Evolutionary conservation across 2,797 vertebrate genomes (phyloP).

Genomic region (Zalophus californianus): DNA sequence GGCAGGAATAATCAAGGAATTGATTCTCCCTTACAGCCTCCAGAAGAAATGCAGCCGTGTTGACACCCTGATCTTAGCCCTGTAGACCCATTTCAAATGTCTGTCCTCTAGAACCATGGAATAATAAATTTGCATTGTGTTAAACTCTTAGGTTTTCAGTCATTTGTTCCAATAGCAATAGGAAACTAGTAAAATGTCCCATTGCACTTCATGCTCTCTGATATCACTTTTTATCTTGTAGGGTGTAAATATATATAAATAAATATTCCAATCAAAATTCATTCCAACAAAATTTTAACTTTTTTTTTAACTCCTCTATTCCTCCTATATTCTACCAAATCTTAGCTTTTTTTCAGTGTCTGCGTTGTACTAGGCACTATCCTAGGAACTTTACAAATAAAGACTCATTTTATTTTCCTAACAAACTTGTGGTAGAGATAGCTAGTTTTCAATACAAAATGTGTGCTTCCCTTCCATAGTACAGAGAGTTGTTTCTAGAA

Average conservation of each 20-base stretch:
- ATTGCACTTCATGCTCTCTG: neutral
- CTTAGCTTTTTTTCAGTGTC: neutral
- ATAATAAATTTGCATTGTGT: neutral
- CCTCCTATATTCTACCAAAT: neutral
- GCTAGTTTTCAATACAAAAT: neutral
- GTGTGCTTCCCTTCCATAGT: neutral
- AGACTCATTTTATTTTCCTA: neutral
- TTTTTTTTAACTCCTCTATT: neutral
- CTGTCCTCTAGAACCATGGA: neutral
- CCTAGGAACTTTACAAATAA: neutral
- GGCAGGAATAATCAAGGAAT: neutral
- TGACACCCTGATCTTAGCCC: neutral
- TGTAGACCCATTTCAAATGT: neutral
- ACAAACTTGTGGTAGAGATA: neutral
- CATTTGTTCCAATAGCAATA: neutral
- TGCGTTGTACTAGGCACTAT: neutral
- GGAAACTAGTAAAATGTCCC: neutral
- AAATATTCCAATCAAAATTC: neutral
- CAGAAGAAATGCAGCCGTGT: neutral
- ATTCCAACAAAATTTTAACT: neutral
- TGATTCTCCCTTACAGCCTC: neutral
- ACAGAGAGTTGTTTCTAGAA: neutral
- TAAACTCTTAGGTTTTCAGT: neutral
- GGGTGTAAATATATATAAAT: neutral
- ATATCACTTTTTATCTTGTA: neutral